These are phyloP conservation scores for Eupeodes latifasciatus DNA, from an alignment of 2,888 invertebrate genomes.

Conservation along the genomic window DNA sequence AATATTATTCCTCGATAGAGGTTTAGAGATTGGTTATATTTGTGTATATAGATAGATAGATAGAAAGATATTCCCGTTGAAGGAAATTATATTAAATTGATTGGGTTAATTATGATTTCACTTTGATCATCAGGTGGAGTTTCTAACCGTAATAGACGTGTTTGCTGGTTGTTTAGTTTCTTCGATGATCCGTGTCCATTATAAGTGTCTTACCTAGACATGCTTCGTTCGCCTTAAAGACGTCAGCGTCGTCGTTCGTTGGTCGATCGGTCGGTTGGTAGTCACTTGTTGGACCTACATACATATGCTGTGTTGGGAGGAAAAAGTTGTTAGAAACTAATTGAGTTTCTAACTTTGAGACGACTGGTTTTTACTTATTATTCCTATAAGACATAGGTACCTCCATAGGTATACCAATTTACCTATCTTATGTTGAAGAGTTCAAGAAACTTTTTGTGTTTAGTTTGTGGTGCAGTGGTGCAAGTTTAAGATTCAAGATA, in stretches of 20 bases:
- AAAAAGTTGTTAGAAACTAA: constrained; percentile 48
- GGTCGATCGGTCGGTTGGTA: neutral
- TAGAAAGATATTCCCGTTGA: constrained; percentile 6
- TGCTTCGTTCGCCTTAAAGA: neutral
- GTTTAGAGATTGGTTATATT: too few relatives aligned
- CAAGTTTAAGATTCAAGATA: constrained; percentile 4
- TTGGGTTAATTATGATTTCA: constrained; percentile 71
- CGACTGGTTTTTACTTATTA: constrained; percentile 56
- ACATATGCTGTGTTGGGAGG: neutral
- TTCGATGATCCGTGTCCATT: neutral
- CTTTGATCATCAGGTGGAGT: constrained; percentile 64
- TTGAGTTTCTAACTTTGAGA: constrained; percentile 35
- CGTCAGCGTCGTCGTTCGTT: neutral
- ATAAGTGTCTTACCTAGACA: neutral
- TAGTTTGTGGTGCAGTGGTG: neutral
- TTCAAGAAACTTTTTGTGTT: constrained; percentile 38
- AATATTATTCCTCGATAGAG: too few relatives aligned
- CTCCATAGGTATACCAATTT: neutral
- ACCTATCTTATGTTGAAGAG: neutral
- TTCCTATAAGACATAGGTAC: neutral
- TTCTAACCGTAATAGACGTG: constrained; percentile 35
- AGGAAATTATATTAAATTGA: constrained; percentile 67
- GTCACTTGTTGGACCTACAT: too few relatives aligned
- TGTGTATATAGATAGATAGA: neutral
- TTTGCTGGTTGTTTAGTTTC: constrained; percentile 39